Conservation (phyloP, 2,113 vertebrate species). For the Hucho hucho region DNA sequence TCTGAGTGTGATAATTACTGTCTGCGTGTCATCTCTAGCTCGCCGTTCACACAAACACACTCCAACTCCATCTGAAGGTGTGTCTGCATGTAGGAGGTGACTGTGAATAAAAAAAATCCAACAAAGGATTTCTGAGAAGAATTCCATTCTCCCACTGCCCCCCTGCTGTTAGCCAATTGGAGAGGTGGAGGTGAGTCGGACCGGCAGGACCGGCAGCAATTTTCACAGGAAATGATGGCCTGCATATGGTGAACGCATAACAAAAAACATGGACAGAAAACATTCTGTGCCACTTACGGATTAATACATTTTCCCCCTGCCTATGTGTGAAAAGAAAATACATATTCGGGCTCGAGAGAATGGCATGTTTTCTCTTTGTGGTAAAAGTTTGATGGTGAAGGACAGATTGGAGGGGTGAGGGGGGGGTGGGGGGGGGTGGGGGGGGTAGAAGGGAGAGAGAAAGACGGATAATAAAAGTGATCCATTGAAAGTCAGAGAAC, state of each 20-base stretch:
- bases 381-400: not conserved
- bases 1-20: not conserved
- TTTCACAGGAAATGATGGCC: constrained; percentile 48
- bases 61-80: constrained; percentile 21
- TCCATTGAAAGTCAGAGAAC: not conserved
- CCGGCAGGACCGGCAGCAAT: constrained; percentile 33
- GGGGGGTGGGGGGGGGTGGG: not conserved
- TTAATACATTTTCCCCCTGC: not conserved
- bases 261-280: constrained; percentile 16
- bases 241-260: constrained; percentile 39
- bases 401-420: not conserved
- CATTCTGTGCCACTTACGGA: not conserved
- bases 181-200: not conserved
- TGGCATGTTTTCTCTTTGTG: not conserved
- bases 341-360: not conserved
- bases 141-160: not conserved
- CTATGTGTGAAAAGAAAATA: not conserved
- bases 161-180: constrained; percentile 33
- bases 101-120: constrained; percentile 32
- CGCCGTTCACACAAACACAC: not conserved
- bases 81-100: constrained; percentile 28
- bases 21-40: not conserved
- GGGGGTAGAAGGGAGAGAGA: not conserved
- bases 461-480: not conserved
- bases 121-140: constrained; percentile 38